These are phyloP conservation scores for Chymomyza amoena DNA, from an alignment of 2,888 invertebrate species.

Conservation along the genomic window DNA sequence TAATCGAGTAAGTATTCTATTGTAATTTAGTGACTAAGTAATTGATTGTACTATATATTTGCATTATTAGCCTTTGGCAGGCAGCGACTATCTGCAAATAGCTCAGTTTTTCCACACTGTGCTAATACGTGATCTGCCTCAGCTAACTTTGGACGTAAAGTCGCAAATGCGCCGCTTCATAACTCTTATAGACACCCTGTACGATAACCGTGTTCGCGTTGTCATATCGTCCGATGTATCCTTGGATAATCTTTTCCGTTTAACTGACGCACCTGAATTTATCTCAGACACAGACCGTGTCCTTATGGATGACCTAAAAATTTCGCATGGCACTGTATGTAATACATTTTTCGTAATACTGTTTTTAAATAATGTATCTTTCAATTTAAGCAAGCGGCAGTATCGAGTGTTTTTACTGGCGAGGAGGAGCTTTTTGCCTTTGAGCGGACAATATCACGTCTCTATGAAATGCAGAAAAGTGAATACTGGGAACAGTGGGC, in stretches of 20 bases:
- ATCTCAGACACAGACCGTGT: slow-evolving; percentile 89
- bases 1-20: slow-evolving; percentile 84
- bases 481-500: slow-evolving; percentile 95
- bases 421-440: slow-evolving; percentile 99
- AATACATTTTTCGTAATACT: not conserved
- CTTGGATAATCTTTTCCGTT: slow-evolving; percentile 86
- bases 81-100: slow-evolving; percentile 95
- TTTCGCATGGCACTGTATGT: slow-evolving; percentile 86
- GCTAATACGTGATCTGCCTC: slow-evolving; percentile 92
- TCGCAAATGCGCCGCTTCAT: slow-evolving; percentile 97
- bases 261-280: slow-evolving; percentile 69
- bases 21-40: not conserved
- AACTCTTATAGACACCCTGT: slow-evolving; percentile 96
- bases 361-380: slow-evolving; percentile 1
- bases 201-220: slow-evolving; percentile 93
- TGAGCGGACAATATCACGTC: slow-evolving; percentile 94
- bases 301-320: slow-evolving; percentile 97
- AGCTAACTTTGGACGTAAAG: slow-evolving; percentile 87
- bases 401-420: slow-evolving; percentile 96
- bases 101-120: slow-evolving; percentile 97
- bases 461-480: slow-evolving; percentile 97
- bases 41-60: not conserved
- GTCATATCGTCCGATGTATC: slow-evolving; percentile 91
- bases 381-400: slow-evolving; percentile 84
- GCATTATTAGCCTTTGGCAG: slow-evolving; percentile 88